Base-by-base conservation (phyloP, 2,888 invertebrate species). In the Drosophila parthenogenetica region DNA sequence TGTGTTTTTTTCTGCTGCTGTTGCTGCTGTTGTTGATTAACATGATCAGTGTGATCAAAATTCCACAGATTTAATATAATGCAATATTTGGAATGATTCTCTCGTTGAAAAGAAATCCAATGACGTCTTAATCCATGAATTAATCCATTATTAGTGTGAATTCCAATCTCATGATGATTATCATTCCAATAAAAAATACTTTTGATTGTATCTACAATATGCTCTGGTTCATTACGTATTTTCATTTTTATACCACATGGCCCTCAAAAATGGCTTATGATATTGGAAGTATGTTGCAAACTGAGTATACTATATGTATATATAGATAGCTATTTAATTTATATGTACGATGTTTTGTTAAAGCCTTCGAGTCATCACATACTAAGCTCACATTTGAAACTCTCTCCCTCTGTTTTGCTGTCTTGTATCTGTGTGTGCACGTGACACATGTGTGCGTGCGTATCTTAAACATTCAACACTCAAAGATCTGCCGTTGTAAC, bases 201-300 rank as follows among this genome's bases (percentile, higher is more conserved):
- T 64, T 63, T 51, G 58, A 73, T 64, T 61, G 54, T 59, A 49
- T 46, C 32, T 37, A 25, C 54, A 55, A 69, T 60, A 48, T 64
- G 53, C 54, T 55, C 43, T 48, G 45, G 50, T 58, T 82, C 55
- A 68, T 67, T 79, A 51, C 58, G 67, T 65, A 79, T 73, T 80
- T 63, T 77, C 61, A 81, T 81, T 59, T 66, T 79, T 61, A 72
- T 71, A 77, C 70, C 67, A 73, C 77, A 81, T 81, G 83, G 63
- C 71, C 73, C 63, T 61, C 17, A 60, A 50, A 60, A 46, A 57
- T 37, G 57, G 43, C 35, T 42, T 32, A 35, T 19, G n/a, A n/a
- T 29, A 54, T 43, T 43, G 43, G 19, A 19, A 19, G 5, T 46
- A 35, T 39, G 16, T 62, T 39, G 35, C 3, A 35, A 13, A 11